Evolutionary conservation across 2,113 vertebrate species (phyloP).

Genomic region (Polyodon spathula): DNA sequence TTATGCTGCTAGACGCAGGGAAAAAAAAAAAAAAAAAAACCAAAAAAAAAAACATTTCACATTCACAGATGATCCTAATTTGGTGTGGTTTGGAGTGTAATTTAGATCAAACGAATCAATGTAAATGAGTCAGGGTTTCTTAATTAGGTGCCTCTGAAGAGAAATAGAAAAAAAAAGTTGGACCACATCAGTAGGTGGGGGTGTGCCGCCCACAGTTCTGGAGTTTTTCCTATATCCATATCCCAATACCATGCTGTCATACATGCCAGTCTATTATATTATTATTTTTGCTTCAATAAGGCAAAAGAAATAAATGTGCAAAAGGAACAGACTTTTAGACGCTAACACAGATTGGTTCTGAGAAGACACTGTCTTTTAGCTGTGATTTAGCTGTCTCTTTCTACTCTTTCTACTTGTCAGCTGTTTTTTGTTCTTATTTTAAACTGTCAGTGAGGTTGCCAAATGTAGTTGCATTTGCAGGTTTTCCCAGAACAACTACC

Average conservation of each 20-base stretch:
- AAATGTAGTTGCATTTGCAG: too few species aligned
- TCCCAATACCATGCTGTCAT: constrained; percentile 50
- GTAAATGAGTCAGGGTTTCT: constrained; percentile 98
- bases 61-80: constrained; percentile 99
- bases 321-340: constrained; percentile 75
- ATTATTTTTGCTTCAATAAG: constrained; percentile 33
- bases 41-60: constrained; percentile 70
- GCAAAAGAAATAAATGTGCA: constrained; percentile 65
- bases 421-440: constrained; percentile 69
- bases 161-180: constrained; percentile 47
- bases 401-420: constrained; percentile 79
- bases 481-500: too few species aligned
- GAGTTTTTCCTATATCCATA: constrained; percentile 62
- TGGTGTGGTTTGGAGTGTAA: constrained; percentile 98
- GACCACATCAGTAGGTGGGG: constrained; percentile 88
- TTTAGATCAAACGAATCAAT: constrained; percentile 98
- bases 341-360: constrained; percentile 73
- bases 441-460: constrained; percentile 93
- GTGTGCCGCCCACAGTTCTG: constrained; percentile 72
- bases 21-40: constrained; percentile 26
- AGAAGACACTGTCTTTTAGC: constrained; percentile 74
- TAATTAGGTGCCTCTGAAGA: constrained; percentile 98
- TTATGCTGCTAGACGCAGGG: constrained; percentile 62
- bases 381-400: constrained; percentile 82
- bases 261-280: constrained; percentile 24